A percentile compares a stretch with the other conserved stretches of the same genome.
Evolutionary conservation across 2,113 vertebrate genomes (phyloP).

Genomic region (Spermophilus dauricus): DNA sequence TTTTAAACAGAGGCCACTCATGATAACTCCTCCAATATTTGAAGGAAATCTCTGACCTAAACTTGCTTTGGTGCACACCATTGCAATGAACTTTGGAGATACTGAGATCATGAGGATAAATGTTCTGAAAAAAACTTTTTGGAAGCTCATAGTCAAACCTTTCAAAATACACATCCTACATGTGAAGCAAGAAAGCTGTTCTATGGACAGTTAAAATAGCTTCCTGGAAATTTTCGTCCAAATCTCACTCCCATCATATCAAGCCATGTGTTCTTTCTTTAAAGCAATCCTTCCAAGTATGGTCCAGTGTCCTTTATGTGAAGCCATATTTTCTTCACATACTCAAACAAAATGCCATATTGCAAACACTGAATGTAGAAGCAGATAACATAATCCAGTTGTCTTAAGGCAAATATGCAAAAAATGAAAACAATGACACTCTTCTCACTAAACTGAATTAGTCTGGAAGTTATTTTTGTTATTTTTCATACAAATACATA

Average conservation of each 20-base stretch:
- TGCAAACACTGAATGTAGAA: neutral
- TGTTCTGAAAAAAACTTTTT: neutral
- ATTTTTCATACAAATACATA: neutral
- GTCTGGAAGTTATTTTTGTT: neutral
- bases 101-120: neutral
- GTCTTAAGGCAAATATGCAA: neutral
- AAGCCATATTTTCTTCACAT: neutral
- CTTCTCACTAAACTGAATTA: neutral
- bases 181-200: neutral
- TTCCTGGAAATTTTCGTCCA: neutral
- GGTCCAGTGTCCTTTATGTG: neutral
- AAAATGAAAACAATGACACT: neutral
- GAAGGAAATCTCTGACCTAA: neutral
- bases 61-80: neutral
- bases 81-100: neutral
- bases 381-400: neutral
- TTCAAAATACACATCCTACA: neutral
- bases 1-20: constrained; percentile 18
- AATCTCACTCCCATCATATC: neutral
- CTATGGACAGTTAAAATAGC: neutral
- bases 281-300: neutral
- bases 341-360: neutral
- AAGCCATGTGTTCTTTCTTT: neutral
- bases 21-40: neutral
- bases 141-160: neutral